Evolutionary conservation across 2,888 invertebrate genomes (phyloP).

Genomic region (Pelosia muscerda): DNA sequence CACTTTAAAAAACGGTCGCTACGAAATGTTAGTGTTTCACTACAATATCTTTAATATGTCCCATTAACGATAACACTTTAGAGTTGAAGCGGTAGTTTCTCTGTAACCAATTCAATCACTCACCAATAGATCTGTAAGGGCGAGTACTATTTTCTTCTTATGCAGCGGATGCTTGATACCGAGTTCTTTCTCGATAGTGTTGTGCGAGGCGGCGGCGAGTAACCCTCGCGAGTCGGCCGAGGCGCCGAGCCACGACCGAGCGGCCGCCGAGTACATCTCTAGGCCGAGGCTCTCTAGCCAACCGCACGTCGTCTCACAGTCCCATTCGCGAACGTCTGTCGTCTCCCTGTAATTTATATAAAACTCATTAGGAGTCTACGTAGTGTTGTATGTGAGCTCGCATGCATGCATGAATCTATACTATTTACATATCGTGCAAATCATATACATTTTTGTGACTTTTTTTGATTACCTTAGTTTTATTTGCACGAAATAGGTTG

Average conservation of each 20-base stretch:
- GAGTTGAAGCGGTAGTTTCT: not conserved
- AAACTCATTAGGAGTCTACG: not conserved
- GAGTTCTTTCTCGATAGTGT: slow-evolving; percentile 96
- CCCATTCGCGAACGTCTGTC: slow-evolving; percentile 93
- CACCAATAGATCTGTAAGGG: slow-evolving; percentile 88
- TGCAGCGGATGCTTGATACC: slow-evolving; percentile 95
- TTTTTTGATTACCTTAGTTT: too few species aligned
- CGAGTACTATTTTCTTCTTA: slow-evolving; percentile 95
- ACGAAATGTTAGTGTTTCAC: too few species aligned
- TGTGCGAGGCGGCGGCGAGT: slow-evolving; percentile 91
- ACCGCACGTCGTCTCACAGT: slow-evolving; percentile 92
- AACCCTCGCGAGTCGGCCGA: slow-evolving; percentile 88
- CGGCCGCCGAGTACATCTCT: slow-evolving; percentile 92
- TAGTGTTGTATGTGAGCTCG: too few species aligned
- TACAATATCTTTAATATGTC: not conserved
- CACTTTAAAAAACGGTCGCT: too few species aligned
- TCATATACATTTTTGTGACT: too few species aligned
- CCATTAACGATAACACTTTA: not conserved
- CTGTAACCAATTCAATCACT: slow-evolving; percentile 33
- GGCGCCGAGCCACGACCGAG: slow-evolving; percentile 93
- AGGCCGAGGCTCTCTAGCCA: slow-evolving; percentile 94
- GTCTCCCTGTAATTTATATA: slow-evolving; percentile 83
- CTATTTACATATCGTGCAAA: too few species aligned
- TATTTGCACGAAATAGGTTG: too few species aligned
- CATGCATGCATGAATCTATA: too few species aligned